Conservation (phyloP, 2,797 vertebrate species). For the Cheirogaleus major region DNA sequence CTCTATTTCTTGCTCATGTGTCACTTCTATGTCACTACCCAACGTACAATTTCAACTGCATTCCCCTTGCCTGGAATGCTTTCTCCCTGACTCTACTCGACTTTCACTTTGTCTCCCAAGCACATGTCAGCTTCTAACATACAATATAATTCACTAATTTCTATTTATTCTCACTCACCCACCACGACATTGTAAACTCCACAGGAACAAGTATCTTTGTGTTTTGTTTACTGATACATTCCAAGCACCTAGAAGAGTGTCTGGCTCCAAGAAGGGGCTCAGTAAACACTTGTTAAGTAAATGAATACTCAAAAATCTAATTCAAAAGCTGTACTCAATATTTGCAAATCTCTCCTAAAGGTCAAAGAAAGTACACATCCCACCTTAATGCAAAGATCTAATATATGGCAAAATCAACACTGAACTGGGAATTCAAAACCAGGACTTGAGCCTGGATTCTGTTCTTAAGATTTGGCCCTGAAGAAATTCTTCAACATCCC, state of each 20-base stretch:
- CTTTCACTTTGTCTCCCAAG: not conserved
- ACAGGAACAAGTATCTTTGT: not conserved
- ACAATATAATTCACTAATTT: not conserved
- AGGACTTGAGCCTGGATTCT: not conserved
- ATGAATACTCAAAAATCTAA: not conserved
- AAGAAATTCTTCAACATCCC: not conserved
- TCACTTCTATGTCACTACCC: not conserved
- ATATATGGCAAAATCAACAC: not conserved
- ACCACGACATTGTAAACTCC: not conserved
- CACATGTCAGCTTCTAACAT: not conserved
- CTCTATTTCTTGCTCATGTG: rapidly evolving
- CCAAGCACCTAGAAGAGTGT: not conserved
- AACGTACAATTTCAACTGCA: not conserved
- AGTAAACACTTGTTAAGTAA: not conserved
- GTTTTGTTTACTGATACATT: not conserved
- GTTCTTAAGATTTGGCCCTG: not conserved
- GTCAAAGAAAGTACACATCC: not conserved
- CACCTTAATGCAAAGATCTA: not conserved
- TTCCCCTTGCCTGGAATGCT: not conserved
- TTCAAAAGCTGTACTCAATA: not conserved
- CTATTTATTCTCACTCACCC: not conserved
- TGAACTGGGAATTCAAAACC: not conserved
- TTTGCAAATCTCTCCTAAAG: not conserved
- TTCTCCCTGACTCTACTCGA: not conserved
- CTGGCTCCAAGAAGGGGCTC: not conserved